Conservation (phyloP, 1,140 invertebrate genomes). For the Diprion similis region DNA sequence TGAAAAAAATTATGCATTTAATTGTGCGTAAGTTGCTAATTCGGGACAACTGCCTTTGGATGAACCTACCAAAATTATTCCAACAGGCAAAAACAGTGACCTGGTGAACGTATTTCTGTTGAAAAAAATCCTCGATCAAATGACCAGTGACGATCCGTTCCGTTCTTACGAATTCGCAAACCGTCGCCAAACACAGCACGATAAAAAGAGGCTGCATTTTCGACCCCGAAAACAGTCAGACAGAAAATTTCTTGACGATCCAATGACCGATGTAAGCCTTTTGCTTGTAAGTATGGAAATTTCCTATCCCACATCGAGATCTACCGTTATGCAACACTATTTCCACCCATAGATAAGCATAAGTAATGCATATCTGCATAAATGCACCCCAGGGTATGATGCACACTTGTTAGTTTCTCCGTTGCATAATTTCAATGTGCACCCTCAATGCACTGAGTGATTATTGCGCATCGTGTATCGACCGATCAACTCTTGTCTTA, state of each 20-base stretch:
- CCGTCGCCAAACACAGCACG: neutral
- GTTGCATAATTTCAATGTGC: neutral
- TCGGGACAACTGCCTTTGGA: too few relatives aligned
- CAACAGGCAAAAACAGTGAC: conserved; percentile 28
- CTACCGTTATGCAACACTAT: neutral
- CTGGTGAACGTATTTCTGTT: conserved; percentile 11
- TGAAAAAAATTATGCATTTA: too few relatives aligned
- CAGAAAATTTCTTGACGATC: neutral
- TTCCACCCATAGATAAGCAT: neutral
- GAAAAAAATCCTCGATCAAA: conserved; percentile 20
- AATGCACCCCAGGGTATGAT: neutral
- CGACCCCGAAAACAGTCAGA: neutral
- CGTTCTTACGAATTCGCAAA: neutral
- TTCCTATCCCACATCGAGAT: neutral
- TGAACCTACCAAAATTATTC: conserved; percentile 20
- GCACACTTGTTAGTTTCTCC: neutral
- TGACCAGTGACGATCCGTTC: neutral
- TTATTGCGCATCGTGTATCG: neutral
- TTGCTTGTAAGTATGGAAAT: neutral
- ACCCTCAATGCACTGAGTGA: neutral
- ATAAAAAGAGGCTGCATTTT: neutral
- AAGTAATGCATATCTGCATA: neutral
- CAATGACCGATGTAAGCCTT: neutral
- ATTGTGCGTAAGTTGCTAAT: too few relatives aligned
- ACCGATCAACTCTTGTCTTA: neutral